phyloP scores from a whole-genome alignment of 1,140 invertebrate species.

The Macrobrachium rosenbergii region DNA sequence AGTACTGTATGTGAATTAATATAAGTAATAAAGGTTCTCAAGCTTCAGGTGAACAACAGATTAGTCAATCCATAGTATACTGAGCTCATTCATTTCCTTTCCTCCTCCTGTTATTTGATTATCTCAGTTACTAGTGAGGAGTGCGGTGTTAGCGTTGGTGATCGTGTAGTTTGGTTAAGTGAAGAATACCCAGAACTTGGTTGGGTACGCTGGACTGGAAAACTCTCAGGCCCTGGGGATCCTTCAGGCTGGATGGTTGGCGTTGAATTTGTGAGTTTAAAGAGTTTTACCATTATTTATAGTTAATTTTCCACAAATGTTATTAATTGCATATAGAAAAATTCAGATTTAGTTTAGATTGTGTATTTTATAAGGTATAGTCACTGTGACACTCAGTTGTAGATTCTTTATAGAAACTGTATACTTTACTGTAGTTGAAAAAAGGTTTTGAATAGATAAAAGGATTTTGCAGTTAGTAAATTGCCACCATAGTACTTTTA shows the following conservation, averaged over 20 bases:
- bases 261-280: conserved; percentile 74
- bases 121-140: conserved; percentile 44
- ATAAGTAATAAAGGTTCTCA: neutral
- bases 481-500: too few relatives aligned
- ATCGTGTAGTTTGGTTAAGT: conserved; percentile 55
- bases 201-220: conserved; percentile 73
- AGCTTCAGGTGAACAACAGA: neutral
- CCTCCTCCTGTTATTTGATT: neutral
- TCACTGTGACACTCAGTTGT: too few relatives aligned
- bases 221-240: conserved; percentile 69
- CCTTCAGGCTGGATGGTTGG: conserved; percentile 72
- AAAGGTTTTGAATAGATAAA: too few relatives aligned
- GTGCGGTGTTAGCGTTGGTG: conserved; percentile 47
- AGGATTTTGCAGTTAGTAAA: too few relatives aligned
- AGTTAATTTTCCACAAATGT: neutral
- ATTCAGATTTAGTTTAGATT: too few relatives aligned
- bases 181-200: conserved; percentile 72
- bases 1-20: neutral
- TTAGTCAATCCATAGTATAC: neutral
- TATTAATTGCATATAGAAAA: too few relatives aligned
- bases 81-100: neutral
- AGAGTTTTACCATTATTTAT: conserved; percentile 18
- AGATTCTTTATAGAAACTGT: too few relatives aligned
- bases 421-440: too few relatives aligned
- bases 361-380: too few relatives aligned